These are phyloP conservation scores for Myotis davidii DNA, from an alignment of 2,113 vertebrate genomes.

Conservation along the genomic window DNA sequence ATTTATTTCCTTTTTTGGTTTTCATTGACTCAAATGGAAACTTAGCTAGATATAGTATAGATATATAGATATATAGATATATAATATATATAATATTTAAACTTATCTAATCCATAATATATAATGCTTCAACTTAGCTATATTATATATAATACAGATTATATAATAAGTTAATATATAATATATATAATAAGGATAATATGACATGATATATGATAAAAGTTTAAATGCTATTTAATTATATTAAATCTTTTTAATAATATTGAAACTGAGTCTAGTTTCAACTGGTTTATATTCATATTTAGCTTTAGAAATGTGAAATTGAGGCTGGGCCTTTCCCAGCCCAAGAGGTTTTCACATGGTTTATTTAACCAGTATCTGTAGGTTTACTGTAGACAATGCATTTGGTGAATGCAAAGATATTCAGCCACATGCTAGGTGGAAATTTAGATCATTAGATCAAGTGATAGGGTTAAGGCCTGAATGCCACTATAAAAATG, in stretches of 20 bases:
- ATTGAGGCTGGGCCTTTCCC: not conserved
- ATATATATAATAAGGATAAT: not conserved
- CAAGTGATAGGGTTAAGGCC: not conserved
- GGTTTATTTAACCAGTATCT: not conserved
- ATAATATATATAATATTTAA: not conserved
- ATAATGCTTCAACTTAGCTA: not conserved
- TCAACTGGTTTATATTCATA: not conserved
- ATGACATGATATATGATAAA: not conserved
- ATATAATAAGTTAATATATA: not conserved
- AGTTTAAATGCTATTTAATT: not conserved
- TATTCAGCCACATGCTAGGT: not conserved
- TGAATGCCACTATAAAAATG: not conserved
- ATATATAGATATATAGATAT: not conserved
- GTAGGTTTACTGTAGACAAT: not conserved
- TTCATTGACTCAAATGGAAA: slow-evolving; percentile 9
- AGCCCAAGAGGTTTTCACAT: not conserved
- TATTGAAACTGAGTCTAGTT: not conserved
- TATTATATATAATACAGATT: not conserved
- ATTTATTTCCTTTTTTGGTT: not conserved
- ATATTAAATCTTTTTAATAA: not conserved
- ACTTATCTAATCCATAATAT: not conserved
- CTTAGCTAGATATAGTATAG: not conserved
- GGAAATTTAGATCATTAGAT: not conserved
- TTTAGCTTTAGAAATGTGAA: not conserved
- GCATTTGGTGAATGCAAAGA: slow-evolving; percentile 15